Percentiles rank a stretch among this genome's conserved stretches.
Conservation (phyloP, 1,140 invertebrate genomes). For the Idris sp. region DNA sequence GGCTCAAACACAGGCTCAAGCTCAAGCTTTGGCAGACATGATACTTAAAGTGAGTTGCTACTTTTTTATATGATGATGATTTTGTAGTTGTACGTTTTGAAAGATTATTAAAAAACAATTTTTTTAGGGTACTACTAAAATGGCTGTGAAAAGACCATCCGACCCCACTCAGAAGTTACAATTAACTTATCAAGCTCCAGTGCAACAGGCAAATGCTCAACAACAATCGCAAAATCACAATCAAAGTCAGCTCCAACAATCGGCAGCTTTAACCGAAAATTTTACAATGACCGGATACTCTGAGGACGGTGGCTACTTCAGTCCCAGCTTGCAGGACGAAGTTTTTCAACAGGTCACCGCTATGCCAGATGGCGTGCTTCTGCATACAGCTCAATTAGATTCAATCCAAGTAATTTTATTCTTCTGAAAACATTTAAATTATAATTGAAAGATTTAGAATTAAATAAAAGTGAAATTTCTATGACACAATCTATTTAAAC, state of each 20-base stretch:
- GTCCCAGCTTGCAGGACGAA: conserved; percentile 86
- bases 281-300: conserved; percentile 82
- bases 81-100: no score
- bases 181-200: conserved; percentile 71
- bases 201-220: conserved; percentile 73
- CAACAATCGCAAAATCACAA: conserved; percentile 72
- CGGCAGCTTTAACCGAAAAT: conserved; percentile 78
- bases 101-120: no score
- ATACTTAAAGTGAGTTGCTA: conserved; percentile 75
- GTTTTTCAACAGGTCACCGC: conserved; percentile 85
- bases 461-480: no score
- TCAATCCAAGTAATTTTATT: conserved; percentile 75
- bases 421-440: no score
- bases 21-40: conserved; percentile 76
- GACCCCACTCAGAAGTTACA: conserved; percentile 81
- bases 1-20: conserved; percentile 79
- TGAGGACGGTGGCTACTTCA: conserved; percentile 85
- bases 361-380: conserved; percentile 82
- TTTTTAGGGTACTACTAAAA: conserved; percentile 84
- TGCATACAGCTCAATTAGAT: conserved; percentile 84
- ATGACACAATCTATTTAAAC: no score
- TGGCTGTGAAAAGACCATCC: conserved; percentile 83
- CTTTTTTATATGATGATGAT: no score
- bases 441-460: no score
- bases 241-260: conserved; percentile 80